Percentiles rank a stretch among this genome's conserved stretches.
These are phyloP conservation scores for Cosmorhoe ocellata DNA, from an alignment of 2,888 invertebrate species.

Conservation along the genomic window DNA sequence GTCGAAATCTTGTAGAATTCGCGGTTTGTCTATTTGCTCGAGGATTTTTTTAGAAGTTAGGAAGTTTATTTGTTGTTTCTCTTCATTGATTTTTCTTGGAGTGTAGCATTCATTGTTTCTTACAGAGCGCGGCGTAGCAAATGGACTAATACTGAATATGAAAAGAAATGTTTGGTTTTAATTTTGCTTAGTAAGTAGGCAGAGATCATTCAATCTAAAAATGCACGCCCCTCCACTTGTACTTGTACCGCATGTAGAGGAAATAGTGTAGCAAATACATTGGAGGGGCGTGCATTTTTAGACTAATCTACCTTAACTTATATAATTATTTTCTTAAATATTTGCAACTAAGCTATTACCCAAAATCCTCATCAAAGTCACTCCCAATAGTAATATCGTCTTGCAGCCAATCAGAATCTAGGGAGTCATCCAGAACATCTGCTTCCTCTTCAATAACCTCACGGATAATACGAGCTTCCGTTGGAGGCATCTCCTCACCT, in stretches of 20 bases:
- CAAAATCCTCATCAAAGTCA: constrained; percentile 42
- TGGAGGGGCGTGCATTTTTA: no score
- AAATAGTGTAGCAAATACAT: no score
- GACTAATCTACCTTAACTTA: no score
- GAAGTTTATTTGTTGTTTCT: constrained; percentile 30
- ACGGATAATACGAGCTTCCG: constrained; percentile 64
- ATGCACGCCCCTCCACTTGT: no score
- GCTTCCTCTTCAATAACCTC: constrained; percentile 72
- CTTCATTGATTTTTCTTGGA: constrained; percentile 42
- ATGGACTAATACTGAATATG: constrained; percentile 59
- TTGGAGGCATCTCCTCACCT: constrained; percentile 61
- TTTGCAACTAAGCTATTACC: constrained; percentile 12
- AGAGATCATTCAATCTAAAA: no score
- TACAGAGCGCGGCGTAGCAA: constrained; percentile 55
- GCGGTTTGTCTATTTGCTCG: constrained; percentile 5
- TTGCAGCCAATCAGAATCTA: constrained; percentile 72
- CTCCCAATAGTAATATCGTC: constrained; percentile 63
- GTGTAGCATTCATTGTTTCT: constrained; percentile 52
- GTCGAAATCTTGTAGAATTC: constrained; percentile 14
- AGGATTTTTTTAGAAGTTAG: constrained; percentile 15
- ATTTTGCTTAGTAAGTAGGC: no score
- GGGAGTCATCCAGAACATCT: constrained; percentile 67
- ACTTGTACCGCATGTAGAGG: no score
- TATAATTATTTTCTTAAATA: no score
- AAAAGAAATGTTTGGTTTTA: not conserved